Evolutionary conservation across 2,113 vertebrate genomes (phyloP), one percentile per base, ranked within the genome.

Genomic region (Pyxicephalus adspersus): DNA sequence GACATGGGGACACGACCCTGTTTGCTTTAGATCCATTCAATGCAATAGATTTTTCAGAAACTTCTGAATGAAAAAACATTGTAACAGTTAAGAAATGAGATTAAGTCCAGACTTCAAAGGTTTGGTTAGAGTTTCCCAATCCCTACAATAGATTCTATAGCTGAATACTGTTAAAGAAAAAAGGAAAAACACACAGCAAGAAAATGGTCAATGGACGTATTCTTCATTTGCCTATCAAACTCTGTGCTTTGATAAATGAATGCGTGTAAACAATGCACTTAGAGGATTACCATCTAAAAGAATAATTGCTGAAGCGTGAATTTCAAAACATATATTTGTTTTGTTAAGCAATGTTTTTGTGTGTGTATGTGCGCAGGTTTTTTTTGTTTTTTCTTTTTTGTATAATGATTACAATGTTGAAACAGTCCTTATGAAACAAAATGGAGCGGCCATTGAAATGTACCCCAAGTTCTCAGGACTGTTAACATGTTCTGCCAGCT

Each of bases 271-370:
- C 80, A 75, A 82, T 82, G 28, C 80, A 64, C 58, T 81, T 73
- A 66, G 71, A 31, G 80, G 80, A 82, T 82, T 82, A 82, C 45
- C 80, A 75, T 75, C 34, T 75, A 75, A 82, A 82, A 82, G 80
- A 74, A 75, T 82, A 73, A 82, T 58, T 75, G 80, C 61, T 75
- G 80, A 75, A 74, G 80, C 80, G 71, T 74, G 75, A 75, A 82
- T 75, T 82, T 75, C 80, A 75, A 75, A 82, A 82, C 80, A 82
- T 75, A 82, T 82, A 82, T 82, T 82, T 82, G 80, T 82, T 75
- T 82, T 75, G 80, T 64, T 82, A 82, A 82, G 70, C 71, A 82
- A 60, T 66, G 79, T 74, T 82, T 64, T 75, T 80, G 51, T 58
- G 31, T 54, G 70, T 74, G 71, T 23, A 26, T 74, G 54, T 71